Evolutionary conservation across 2,888 invertebrate genomes (phyloP).

Genomic region (Syrista parreyssii): DNA sequence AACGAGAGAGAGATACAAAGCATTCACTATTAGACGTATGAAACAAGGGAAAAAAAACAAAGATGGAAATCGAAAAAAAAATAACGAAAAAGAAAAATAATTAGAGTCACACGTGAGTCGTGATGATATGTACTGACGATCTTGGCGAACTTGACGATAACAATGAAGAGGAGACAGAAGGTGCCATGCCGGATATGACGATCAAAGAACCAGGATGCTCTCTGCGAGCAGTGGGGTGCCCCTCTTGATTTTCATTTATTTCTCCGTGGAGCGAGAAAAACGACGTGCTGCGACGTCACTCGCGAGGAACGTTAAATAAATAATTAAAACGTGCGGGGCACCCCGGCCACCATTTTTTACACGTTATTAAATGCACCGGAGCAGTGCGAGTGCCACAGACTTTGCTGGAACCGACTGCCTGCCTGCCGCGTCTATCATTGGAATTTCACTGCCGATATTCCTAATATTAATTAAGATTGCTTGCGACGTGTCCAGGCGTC

Average conservation of each 20-base stretch:
- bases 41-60: conserved; percentile 15
- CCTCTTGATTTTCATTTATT: conserved; percentile 49
- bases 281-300: conserved; percentile 27
- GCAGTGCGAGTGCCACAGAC: conserved; percentile 35
- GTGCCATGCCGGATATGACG: conserved; percentile 41
- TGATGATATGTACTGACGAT: background rate
- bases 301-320: conserved; percentile 37
- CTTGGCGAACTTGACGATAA: background rate
- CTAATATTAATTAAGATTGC: conserved; percentile 55
- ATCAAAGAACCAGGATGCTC: conserved; percentile 42
- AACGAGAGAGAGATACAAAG: conserved; percentile 17
- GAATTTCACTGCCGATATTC: conserved; percentile 67
- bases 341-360: conserved; percentile 36
- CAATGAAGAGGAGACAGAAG: conserved; percentile 30
- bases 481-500: conserved; percentile 50
- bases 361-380: conserved; percentile 37
- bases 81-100: conserved; percentile 10
- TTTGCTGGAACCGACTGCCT: conserved; percentile 53
- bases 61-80: conserved; percentile 12
- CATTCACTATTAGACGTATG: conserved; percentile 23
- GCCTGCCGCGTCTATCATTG: conserved; percentile 63
- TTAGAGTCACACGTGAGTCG: background rate
- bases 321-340: conserved; percentile 44
- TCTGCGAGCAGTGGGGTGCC: conserved; percentile 57
- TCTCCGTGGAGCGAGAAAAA: background rate